Percentiles rank a stretch among this genome's conserved stretches.
These are phyloP conservation scores for Tokudaia muenninki DNA, from an alignment of 2,797 vertebrate genomes.

Conservation along the genomic window DNA sequence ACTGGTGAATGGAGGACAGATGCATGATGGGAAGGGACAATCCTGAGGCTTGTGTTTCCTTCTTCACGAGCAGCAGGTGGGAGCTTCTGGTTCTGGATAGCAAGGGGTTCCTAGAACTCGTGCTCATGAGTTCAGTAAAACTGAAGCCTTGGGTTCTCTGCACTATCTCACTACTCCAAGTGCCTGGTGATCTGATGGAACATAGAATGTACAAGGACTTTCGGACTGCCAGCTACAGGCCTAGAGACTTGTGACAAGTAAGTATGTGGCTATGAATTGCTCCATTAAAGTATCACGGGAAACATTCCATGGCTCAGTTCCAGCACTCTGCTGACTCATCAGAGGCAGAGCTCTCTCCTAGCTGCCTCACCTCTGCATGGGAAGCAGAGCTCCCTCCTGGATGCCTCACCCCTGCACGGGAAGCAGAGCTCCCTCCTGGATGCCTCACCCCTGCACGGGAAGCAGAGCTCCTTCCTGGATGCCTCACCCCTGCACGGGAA, in stretches of 20 bases:
- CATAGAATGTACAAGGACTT: accelerated
- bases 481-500: background rate
- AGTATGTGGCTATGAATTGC: background rate
- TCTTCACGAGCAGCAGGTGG: background rate
- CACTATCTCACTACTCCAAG: background rate
- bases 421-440: background rate
- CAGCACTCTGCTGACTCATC: background rate
- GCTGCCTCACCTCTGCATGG: too few species aligned
- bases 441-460: background rate
- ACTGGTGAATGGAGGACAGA: background rate
- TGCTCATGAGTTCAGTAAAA: background rate
- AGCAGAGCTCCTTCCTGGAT: background rate
- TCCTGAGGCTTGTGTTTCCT: background rate
- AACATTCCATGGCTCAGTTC: background rate
- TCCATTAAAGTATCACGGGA: background rate
- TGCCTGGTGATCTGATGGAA: background rate
- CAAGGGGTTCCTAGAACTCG: background rate
- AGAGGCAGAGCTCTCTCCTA: background rate
- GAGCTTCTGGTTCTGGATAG: background rate
- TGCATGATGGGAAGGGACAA: background rate
- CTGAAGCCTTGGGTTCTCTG: background rate
- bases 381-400: background rate
- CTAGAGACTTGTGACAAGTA: background rate
- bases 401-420: background rate
- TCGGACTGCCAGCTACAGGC: background rate